Conservation (phyloP, 2,888 invertebrate species). For the Augiades crinisus region DNA sequence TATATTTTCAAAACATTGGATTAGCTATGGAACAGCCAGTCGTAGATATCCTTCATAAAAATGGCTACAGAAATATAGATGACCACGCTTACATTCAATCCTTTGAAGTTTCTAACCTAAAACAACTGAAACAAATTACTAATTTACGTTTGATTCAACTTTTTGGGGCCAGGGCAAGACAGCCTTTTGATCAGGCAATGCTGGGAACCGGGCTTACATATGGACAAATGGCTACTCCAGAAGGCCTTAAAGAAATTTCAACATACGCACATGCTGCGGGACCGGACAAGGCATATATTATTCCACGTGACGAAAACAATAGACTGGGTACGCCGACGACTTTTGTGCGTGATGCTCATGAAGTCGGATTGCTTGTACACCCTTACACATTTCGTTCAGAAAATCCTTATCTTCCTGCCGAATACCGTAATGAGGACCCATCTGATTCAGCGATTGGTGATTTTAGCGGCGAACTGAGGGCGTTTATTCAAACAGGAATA, state of each 20-base stretch:
- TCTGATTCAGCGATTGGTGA: conserved; percentile 49
- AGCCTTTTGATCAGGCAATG: conserved; percentile 56
- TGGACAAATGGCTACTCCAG: conserved; percentile 59
- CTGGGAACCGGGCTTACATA: conserved; percentile 54
- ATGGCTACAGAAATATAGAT: conserved; percentile 51
- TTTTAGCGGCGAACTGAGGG: conserved; percentile 53
- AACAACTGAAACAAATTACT: conserved; percentile 58
- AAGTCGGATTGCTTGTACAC: conserved; percentile 60
- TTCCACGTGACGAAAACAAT: conserved; percentile 55
- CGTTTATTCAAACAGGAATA: conserved; percentile 59
- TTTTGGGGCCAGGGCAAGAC: conserved; percentile 43
- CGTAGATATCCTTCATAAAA: conserved; percentile 53
- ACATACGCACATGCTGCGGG: conserved; percentile 67
- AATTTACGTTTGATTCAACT: conserved; percentile 58
- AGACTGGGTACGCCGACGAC: conserved; percentile 50
- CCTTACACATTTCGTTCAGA: conserved; percentile 72
- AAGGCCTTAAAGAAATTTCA: conserved; percentile 59
- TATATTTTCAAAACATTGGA: conserved; percentile 55
- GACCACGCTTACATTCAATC: conserved; percentile 70
- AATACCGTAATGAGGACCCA: conserved; percentile 47
- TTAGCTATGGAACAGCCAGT: conserved; percentile 57
- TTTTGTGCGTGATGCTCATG: conserved; percentile 62
- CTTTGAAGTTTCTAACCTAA: conserved; percentile 66
- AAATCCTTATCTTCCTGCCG: conserved; percentile 58
- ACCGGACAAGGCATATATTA: conserved; percentile 65